Conservation (phyloP, 1,140 invertebrate genomes). For the Lutraria rhynchaena region DNA sequence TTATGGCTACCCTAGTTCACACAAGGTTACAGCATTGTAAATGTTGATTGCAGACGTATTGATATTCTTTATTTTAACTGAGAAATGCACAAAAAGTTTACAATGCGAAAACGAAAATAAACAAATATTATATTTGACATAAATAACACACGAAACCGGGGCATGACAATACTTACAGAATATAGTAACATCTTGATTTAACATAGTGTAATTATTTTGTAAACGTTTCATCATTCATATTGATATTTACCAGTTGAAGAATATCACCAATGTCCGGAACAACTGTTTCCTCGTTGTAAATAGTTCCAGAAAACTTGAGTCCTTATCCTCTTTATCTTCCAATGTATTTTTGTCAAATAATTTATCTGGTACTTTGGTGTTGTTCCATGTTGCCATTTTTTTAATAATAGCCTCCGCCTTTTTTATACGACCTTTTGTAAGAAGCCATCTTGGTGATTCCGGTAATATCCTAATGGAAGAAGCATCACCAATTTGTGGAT, state of each 20-base stretch:
- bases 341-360: background rate
- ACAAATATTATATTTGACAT: too few relatives aligned
- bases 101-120: too few relatives aligned
- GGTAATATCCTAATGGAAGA: slow-evolving; percentile 69
- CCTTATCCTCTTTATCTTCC: background rate
- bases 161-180: too few relatives aligned
- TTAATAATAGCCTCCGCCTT: slow-evolving; percentile 73
- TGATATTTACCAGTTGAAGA: slow-evolving; percentile 45
- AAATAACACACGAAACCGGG: too few relatives aligned
- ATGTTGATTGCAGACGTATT: too few relatives aligned
- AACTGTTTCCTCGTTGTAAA: slow-evolving; percentile 11
- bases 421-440: slow-evolving; percentile 65
- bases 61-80: too few relatives aligned
- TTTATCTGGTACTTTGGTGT: slow-evolving; percentile 60
- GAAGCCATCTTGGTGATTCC: slow-evolving; percentile 77
- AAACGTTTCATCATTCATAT: background rate
- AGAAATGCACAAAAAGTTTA: too few relatives aligned
- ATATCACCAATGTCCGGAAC: slow-evolving; percentile 18
- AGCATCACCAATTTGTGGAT: background rate
- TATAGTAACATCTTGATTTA: background rate
- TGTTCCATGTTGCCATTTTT: slow-evolving; percentile 71
- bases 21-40: too few relatives aligned
- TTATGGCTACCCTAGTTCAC: too few relatives aligned
- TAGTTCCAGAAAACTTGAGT: slow-evolving; percentile 1
- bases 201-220: too few relatives aligned